These are phyloP conservation scores for Oppia nitens DNA, from an alignment of 1,140 invertebrate genomes.

Conservation along the genomic window DNA sequence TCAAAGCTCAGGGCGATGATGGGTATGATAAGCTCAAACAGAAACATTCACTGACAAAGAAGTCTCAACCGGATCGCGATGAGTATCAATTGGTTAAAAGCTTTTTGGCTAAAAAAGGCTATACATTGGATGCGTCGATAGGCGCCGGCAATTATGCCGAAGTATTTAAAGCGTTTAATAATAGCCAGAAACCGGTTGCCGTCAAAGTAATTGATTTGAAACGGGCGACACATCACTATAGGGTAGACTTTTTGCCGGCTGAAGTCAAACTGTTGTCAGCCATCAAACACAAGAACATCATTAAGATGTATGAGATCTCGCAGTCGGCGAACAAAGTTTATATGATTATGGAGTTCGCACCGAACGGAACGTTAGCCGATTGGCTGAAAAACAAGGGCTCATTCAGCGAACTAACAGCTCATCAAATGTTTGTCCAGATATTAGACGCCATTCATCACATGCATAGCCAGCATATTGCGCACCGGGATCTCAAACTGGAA, in stretches of 20 bases:
- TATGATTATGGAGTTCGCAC: slow-evolving; percentile 46
- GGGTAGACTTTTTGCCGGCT: not conserved
- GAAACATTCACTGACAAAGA: too few species aligned
- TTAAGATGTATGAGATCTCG: slow-evolving; percentile 3
- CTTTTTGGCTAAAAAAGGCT: too few species aligned
- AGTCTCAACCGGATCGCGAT: too few species aligned
- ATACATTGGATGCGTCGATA: too few species aligned
- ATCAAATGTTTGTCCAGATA: slow-evolving; percentile 9
- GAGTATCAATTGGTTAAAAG: too few species aligned
- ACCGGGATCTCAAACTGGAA: slow-evolving; percentile 12
- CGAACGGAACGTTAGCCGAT: slow-evolving; percentile 36
- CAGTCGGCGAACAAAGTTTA: slow-evolving; percentile 16
- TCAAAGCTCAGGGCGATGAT: too few species aligned
- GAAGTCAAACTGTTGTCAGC: not conserved
- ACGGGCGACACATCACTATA: not conserved
- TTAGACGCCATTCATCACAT: slow-evolving; percentile 10
- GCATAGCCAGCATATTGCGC: slow-evolving; percentile 7
- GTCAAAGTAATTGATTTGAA: slow-evolving; percentile 11
- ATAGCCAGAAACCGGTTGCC: too few species aligned
- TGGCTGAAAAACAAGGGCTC: slow-evolving; percentile 19
- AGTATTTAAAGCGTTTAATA: too few species aligned
- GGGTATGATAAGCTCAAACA: too few species aligned
- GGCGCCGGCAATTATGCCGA: too few species aligned
- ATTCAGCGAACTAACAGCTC: slow-evolving; percentile 2
- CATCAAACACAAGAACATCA: not conserved